A percentile compares a stretch with the other conserved stretches of the same genome.
Conservation (phyloP, 2,797 vertebrate species). For the Steatocranus sp. region DNA sequence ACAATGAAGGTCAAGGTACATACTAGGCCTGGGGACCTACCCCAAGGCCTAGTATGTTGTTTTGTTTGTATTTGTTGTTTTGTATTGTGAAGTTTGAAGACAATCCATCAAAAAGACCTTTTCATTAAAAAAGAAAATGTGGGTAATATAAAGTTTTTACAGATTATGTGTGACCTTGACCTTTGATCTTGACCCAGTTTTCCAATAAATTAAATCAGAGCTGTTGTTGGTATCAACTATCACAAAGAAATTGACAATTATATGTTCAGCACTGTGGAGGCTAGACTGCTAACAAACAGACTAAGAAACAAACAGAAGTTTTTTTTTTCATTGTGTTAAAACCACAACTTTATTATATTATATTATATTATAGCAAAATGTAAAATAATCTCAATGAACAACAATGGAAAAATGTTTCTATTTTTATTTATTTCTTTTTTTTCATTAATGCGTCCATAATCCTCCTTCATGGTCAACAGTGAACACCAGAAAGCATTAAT, state of each 20-base stretch:
- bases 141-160: neutral
- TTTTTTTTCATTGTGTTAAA: neutral
- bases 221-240: neutral
- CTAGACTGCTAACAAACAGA: neutral
- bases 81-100: neutral
- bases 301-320: neutral
- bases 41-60: neutral
- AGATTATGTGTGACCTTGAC: neutral
- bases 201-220: neutral
- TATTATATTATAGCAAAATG: neutral
- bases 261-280: neutral
- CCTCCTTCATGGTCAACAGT: neutral
- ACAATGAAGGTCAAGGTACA: accelerated
- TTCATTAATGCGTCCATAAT: neutral
- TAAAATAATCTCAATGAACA: neutral
- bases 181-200: neutral
- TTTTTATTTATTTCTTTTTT: neutral
- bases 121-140: neutral
- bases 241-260: neutral
- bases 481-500: neutral
- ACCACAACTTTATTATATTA: neutral
- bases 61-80: neutral
- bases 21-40: neutral
- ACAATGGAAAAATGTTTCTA: neutral
- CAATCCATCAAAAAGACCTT: neutral